A percentile compares a stretch with the other conserved stretches of the same genome.
Evolutionary conservation across 2,113 vertebrate genomes (phyloP).

Genomic region (Oryzias celebensis): DNA sequence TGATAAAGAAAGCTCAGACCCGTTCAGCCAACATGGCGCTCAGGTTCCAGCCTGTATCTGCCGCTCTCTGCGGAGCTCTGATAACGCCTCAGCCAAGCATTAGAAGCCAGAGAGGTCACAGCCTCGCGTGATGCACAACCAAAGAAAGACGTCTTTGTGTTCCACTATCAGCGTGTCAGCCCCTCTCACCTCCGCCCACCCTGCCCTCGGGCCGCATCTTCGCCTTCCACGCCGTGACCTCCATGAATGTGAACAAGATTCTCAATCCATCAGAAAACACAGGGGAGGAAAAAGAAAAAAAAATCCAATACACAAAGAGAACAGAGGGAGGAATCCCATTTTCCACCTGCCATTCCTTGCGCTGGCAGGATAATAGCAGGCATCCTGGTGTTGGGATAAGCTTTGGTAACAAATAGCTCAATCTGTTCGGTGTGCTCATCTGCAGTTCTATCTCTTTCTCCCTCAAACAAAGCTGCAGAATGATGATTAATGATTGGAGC

Average conservation of each 20-base stretch:
- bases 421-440: constrained; percentile 63
- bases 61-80: constrained; percentile 52
- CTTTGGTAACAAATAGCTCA: constrained; percentile 72
- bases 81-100: constrained; percentile 56
- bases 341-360: constrained; percentile 63
- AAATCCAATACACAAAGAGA: constrained; percentile 46
- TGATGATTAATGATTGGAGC: constrained; percentile 54
- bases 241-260: constrained; percentile 17
- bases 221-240: constrained; percentile 41
- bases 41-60: constrained; percentile 11
- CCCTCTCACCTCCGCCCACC: constrained; percentile 34
- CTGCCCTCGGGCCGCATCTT: constrained; percentile 29
- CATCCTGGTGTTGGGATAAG: constrained; percentile 62
- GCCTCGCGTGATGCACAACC: constrained; percentile 51
- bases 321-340: constrained; percentile 64
- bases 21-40: no score
- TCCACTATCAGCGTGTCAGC: constrained; percentile 53
- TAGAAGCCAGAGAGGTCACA: constrained; percentile 34
- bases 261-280: constrained; percentile 26
- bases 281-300: constrained; percentile 14
- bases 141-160: constrained; percentile 43
- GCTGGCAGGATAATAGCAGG: constrained; percentile 58
- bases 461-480: constrained; percentile 35
- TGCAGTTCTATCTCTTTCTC: constrained; percentile 44
- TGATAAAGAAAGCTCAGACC: no score